These are phyloP conservation scores for Stichodactyla mertensii DNA, from an alignment of 64 coral and sea anemone genomes.

Conservation along the genomic window DNA sequence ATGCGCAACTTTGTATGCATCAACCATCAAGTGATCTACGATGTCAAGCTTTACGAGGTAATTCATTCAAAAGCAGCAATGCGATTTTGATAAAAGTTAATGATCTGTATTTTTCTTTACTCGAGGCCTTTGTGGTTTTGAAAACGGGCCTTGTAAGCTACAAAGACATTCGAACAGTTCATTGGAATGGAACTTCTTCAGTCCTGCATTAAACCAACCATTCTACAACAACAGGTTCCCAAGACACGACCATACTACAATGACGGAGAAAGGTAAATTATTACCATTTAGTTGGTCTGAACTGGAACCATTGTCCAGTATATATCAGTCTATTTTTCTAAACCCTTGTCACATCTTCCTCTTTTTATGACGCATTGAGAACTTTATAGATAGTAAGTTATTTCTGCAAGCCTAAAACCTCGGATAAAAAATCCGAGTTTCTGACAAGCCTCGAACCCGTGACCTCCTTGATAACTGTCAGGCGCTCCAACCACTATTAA, in stretches of 20 bases:
- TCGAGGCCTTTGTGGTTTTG: constrained; percentile 7
- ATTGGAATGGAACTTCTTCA: constrained; percentile 1
- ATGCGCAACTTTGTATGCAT: not conserved
- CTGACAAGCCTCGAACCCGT: no score
- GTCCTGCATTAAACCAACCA: not conserved
- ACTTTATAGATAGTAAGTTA: no score
- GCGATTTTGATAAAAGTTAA: no score
- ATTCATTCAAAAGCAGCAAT: not conserved
- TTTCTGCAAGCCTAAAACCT: no score
- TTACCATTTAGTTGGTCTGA: not conserved
- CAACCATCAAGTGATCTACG: not conserved
- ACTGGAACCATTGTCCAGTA: no score
- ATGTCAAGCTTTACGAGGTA: not conserved
- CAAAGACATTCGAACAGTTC: not conserved
- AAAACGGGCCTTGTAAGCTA: constrained; percentile 13
- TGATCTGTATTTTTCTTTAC: not conserved
- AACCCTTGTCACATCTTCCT: no score
- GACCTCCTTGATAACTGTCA: no score
- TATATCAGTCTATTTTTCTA: no score
- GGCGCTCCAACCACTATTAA: no score
- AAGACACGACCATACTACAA: not conserved
- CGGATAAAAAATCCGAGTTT: no score
- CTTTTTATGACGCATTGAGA: no score
- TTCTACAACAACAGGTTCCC: not conserved
- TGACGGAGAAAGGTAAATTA: not conserved